phyloP scores from a whole-genome alignment of 2,797 vertebrate genomes.

The Danio tinwini region DNA sequence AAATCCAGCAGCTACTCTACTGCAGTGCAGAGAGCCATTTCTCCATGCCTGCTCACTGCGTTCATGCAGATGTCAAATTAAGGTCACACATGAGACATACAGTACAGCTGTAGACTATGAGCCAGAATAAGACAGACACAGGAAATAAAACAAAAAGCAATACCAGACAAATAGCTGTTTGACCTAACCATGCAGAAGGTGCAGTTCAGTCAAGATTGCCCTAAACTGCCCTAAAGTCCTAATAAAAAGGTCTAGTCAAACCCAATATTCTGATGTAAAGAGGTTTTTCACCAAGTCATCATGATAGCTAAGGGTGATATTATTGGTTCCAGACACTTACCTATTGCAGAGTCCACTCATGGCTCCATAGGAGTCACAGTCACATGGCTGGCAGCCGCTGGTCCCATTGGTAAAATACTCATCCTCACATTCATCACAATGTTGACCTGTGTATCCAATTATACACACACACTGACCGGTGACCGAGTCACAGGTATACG shows the following conservation, averaged over 20 bases:
- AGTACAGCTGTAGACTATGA: not conserved
- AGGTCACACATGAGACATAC: conserved; percentile 18
- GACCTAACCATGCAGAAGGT: not conserved
- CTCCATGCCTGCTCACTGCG: conserved; percentile 13
- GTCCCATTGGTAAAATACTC: conserved; percentile 60
- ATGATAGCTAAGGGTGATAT: not conserved
- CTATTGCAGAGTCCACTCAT: conserved; percentile 56
- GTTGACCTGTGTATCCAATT: conserved; percentile 58
- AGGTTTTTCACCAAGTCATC: not conserved
- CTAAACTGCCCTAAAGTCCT: not conserved
- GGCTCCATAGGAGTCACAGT: conserved; percentile 63
- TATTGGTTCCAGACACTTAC: conserved; percentile 35
- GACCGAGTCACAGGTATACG: conserved; percentile 52
- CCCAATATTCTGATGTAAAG: not conserved
- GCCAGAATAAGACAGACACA: not conserved
- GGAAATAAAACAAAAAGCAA: not conserved
- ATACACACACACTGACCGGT: conserved; percentile 63
- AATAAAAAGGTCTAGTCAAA: not conserved
- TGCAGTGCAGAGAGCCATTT: conserved; percentile 20
- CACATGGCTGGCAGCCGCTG: conserved; percentile 60
- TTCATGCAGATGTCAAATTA: conserved; percentile 37
- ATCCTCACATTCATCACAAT: conserved; percentile 59
- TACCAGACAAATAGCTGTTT: not conserved
- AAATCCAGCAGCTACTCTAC: conserved; percentile 26
- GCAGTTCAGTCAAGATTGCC: not conserved